These are phyloP conservation scores for Donacobius atricapilla DNA, from an alignment of 2,113 vertebrate genomes.

Conservation along the genomic window DNA sequence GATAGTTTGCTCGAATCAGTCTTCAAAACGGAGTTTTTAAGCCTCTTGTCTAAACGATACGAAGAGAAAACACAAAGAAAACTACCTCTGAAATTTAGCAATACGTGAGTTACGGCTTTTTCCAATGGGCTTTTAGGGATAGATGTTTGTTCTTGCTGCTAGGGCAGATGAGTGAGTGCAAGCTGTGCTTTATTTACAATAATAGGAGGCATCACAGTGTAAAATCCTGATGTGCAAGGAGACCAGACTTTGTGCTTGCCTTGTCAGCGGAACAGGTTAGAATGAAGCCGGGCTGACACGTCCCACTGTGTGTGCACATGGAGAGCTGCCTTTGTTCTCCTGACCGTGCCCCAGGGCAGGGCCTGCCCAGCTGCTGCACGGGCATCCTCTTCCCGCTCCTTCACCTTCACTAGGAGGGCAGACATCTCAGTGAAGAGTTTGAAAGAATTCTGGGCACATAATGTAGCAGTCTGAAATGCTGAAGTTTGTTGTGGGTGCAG, in stretches of 20 bases:
- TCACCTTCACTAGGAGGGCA: background rate
- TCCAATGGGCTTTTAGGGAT: background rate
- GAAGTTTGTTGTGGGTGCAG: background rate
- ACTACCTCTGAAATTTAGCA: conserved; percentile 93
- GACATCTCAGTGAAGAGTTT: background rate
- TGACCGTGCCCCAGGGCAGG: background rate
- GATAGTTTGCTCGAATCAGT: conserved; percentile 93
- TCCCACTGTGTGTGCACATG: background rate
- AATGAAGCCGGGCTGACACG: background rate
- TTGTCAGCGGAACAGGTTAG: background rate
- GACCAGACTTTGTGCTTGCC: background rate
- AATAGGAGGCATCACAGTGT: background rate
- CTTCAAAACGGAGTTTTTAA: conserved; percentile 97
- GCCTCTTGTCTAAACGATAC: conserved; percentile 87
- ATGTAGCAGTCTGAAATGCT: background rate
- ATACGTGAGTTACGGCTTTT: conserved; percentile 79
- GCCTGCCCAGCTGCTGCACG: background rate
- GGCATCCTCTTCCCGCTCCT: background rate
- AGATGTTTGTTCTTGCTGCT: background rate
- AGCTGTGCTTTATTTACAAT: background rate
- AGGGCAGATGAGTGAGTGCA: background rate
- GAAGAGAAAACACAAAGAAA: conserved; percentile 93
- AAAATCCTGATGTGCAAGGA: background rate
- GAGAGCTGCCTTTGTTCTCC: background rate
- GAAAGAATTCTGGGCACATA: background rate